Conservation (phyloP, 2,797 vertebrate species). For the Australoheros facetus region DNA sequence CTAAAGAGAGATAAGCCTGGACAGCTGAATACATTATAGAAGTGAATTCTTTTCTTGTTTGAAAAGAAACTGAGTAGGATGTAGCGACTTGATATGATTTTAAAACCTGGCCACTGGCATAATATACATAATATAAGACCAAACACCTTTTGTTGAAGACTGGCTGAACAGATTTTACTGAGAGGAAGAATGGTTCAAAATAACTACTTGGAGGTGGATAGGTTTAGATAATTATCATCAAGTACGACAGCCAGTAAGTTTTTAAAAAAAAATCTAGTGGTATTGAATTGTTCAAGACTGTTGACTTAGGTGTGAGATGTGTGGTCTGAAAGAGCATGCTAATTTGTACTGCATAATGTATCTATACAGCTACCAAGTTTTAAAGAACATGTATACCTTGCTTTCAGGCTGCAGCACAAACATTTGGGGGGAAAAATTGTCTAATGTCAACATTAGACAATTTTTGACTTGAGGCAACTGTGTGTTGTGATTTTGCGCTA, state of each 20-base stretch:
- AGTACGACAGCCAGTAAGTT: background rate
- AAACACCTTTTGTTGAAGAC: background rate
- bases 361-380: conserved; percentile 12
- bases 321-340: conserved; percentile 30
- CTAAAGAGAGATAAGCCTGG: conserved; percentile 42
- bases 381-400: conserved; percentile 9
- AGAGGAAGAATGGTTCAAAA: conserved; percentile 18
- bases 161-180: conserved; percentile 33
- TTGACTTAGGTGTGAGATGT: conserved; percentile 7
- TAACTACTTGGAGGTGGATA: conserved; percentile 15
- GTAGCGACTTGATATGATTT: conserved; percentile 30
- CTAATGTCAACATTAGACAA: background rate
- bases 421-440: conserved; percentile 7
- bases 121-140: conserved; percentile 4
- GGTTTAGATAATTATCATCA: conserved; percentile 9
- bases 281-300: background rate
- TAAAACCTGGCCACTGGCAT: conserved; percentile 22
- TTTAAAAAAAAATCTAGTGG: background rate
- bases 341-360: conserved; percentile 5
- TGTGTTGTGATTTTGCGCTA: no score
- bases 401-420: conserved; percentile 21
- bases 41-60: conserved; percentile 3
- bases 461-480: no score
- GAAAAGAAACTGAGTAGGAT: conserved; percentile 18
- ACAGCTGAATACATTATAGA: conserved; percentile 17